These are phyloP conservation scores for Lithosia quadra DNA, from an alignment of 2,888 invertebrate species.

Conservation along the genomic window DNA sequence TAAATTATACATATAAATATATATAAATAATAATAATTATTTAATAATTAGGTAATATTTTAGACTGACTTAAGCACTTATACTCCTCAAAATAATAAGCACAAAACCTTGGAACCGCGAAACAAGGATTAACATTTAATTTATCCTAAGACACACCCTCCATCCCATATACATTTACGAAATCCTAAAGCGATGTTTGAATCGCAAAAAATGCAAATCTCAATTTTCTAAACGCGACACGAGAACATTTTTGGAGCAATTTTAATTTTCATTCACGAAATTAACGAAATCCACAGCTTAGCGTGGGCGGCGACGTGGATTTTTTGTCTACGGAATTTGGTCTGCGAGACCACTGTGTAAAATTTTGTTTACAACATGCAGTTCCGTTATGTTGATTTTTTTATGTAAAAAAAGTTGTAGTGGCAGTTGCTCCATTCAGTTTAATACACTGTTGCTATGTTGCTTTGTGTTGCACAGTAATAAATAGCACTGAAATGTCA, in stretches of 20 bases:
- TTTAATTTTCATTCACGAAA: slow-evolving; percentile 49
- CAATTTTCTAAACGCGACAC: slow-evolving; percentile 42
- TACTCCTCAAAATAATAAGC: background rate
- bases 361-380: slow-evolving; percentile 30
- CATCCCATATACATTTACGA: background rate
- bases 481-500: background rate
- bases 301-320: slow-evolving; percentile 18
- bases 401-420: slow-evolving; percentile 1
- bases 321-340: slow-evolving; percentile 30
- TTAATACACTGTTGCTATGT: slow-evolving; percentile 1
- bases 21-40: too few species aligned
- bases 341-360: slow-evolving; percentile 20
- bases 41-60: too few species aligned
- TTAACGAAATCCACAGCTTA: slow-evolving; percentile 48
- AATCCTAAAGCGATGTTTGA: slow-evolving; percentile 19
- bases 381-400: slow-evolving; percentile 13
- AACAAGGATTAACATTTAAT: slow-evolving; percentile 2
- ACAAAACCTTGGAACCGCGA: background rate
- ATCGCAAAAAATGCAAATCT: slow-evolving; percentile 33
- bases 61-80: background rate
- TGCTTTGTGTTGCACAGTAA: background rate
- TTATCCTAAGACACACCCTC: background rate
- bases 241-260: slow-evolving; percentile 36
- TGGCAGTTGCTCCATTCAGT: background rate
- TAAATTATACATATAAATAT: too few species aligned